These are phyloP conservation scores for Acrocephalus arundinaceus DNA, from an alignment of 2,113 vertebrate species.

Conservation along the genomic window DNA sequence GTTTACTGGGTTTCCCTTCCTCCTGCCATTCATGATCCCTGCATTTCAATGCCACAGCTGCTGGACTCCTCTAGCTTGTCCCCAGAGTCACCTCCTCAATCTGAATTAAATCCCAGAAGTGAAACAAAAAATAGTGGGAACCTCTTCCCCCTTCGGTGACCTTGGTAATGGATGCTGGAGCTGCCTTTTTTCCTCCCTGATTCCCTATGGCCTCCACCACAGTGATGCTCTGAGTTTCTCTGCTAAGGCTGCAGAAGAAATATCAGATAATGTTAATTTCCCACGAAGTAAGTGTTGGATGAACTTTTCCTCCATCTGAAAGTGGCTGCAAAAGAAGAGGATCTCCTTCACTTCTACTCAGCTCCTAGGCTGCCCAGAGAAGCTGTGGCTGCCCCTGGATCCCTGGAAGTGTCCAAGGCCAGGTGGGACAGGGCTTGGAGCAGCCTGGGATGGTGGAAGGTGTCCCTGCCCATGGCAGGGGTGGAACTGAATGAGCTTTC, in stretches of 20 bases:
- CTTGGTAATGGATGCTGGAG: not conserved
- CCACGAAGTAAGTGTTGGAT: not conserved
- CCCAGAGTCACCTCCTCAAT: constrained; percentile 32
- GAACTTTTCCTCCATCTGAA: not conserved
- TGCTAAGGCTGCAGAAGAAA: not conserved
- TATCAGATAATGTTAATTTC: not conserved
- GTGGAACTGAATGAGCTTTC: not conserved
- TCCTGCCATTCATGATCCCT: constrained; percentile 25
- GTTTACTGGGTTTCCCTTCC: constrained; percentile 59
- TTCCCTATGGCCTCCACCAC: not conserved
- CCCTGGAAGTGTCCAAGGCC: not conserved
- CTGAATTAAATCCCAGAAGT: constrained; percentile 17
- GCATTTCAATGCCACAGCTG: constrained; percentile 49
- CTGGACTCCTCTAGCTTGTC: constrained; percentile 27
- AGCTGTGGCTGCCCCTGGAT: not conserved
- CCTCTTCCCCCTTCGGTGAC: constrained; percentile 14
- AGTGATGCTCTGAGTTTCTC: not conserved
- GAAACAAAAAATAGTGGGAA: constrained; percentile 42
- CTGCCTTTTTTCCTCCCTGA: not conserved
- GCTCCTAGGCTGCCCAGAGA: not conserved
- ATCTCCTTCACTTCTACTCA: not conserved
- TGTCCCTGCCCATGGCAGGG: not conserved
- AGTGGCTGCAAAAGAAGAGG: not conserved
- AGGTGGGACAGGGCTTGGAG: rapidly evolving
- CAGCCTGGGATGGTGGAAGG: not conserved